A percentile compares a stretch with the other conserved stretches of the same genome.
Conservation (phyloP, 2,797 vertebrate genomes). For the Chaetophractus vellerosus region DNA sequence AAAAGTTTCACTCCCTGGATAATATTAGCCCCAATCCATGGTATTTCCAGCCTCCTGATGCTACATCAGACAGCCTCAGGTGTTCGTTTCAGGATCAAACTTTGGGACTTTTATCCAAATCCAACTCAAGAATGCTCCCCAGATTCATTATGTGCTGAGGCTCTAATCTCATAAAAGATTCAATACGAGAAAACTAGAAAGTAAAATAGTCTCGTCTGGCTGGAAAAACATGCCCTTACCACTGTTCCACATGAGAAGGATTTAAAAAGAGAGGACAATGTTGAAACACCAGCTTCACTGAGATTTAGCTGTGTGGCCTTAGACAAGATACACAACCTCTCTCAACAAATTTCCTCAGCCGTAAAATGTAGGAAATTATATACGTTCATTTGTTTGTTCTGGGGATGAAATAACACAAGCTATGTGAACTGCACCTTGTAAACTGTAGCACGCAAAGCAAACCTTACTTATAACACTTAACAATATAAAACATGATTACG, state of each 20-base stretch:
- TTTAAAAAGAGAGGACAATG: not conserved
- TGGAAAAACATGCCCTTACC: not conserved
- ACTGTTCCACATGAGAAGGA: not conserved
- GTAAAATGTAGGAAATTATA: not conserved
- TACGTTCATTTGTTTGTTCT: not conserved
- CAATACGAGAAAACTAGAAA: constrained; percentile 26
- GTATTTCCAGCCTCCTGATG: too few relatives aligned
- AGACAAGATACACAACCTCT: not conserved
- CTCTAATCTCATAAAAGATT: not conserved
- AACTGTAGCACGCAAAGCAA: not conserved
- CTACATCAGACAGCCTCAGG: not conserved
- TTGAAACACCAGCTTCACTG: not conserved
- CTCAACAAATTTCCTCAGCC: not conserved
- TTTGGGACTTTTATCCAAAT: constrained; percentile 21
- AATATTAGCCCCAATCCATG: not conserved
- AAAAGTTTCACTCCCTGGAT: not conserved
- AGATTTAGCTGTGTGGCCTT: not conserved
- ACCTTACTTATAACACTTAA: not conserved
- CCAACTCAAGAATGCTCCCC: not conserved
- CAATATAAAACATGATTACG: not conserved
- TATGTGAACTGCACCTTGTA: not conserved
- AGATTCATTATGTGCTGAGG: not conserved
- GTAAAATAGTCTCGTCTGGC: not conserved
- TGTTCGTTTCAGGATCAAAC: not conserved
- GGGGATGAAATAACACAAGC: not conserved